These are phyloP conservation scores for Parauchenoglanis punctatus DNA, from an alignment of 2,797 vertebrate genomes.

Conservation along the genomic window DNA sequence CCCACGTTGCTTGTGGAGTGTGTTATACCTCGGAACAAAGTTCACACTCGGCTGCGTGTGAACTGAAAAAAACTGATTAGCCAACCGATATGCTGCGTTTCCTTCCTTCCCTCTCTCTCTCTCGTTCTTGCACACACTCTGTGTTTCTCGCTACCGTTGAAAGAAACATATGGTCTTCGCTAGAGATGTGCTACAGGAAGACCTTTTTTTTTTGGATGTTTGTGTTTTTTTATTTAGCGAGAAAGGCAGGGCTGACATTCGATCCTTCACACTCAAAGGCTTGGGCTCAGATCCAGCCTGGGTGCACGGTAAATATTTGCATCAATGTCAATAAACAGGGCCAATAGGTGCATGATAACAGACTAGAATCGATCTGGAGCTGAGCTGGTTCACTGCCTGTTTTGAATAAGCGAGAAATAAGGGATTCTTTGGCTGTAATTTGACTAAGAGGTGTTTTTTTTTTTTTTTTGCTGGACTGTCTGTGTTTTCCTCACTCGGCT, in stretches of 20 bases:
- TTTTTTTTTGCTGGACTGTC: neutral
- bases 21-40: conserved; percentile 15
- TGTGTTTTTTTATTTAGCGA: neutral
- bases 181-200: neutral
- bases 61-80: conserved; percentile 40
- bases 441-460: neutral
- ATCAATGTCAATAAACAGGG: conserved; percentile 74
- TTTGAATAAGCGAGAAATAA: conserved; percentile 33
- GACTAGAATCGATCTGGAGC: conserved; percentile 66
- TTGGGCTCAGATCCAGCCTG: conserved; percentile 58
- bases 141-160: conserved; percentile 62
- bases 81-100: conserved; percentile 59
- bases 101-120: conserved; percentile 60
- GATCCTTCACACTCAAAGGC: conserved; percentile 67
- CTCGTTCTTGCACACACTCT: conserved; percentile 64
- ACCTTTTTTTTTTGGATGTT: conserved; percentile 6
- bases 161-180: conserved; percentile 6
- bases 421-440: conserved; percentile 3
- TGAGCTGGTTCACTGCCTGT: conserved; percentile 11
- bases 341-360: conserved; percentile 72
- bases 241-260: conserved; percentile 70
- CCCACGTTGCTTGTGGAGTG: neutral
- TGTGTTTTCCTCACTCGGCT: conserved; percentile 14
- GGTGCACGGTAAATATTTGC: conserved; percentile 75
- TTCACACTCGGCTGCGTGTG: neutral